Evolutionary conservation across 2,888 invertebrate species (phyloP), one percentile per base, ranked within the genome.

Genomic region (Stenotaenia linearis): DNA sequence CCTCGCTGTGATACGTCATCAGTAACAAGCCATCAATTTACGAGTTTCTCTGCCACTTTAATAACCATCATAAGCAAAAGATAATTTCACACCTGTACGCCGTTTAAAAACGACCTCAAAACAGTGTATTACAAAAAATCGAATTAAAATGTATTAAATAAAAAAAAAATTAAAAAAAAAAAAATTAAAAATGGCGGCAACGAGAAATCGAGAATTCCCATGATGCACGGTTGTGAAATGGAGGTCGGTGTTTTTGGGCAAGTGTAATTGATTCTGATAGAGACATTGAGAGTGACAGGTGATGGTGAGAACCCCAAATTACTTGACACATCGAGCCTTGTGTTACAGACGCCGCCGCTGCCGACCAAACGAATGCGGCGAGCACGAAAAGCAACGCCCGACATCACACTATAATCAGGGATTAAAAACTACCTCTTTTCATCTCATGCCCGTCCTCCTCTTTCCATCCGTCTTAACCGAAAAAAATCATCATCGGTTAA

Each of bases 311-410:
- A 61, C 61, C 61, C 56, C 28, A 78, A 78, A 78, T 78, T 78
- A 78, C 78, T 78, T 61, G 78, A 78, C 78, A 78, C 78, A 61
- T 78, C 56, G 30, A 61, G 78, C 78, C 78, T 61, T 78, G 78
- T 78, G 61, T 28, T 78, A 75, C 32, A 75, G 75, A 75, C 32
- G 75, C 75, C 75, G 32, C 75, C 75, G 32, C 61, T 23, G 61
- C 61, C 61, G 61, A 61, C 61, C 61, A 25, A 45, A 61, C 61
- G 61, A 61, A 61, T 28, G 25, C 61, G 25, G 7, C 61, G 61
- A 28, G 61, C 61, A 61, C 61, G 61, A 61, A 61, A 61, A 61
- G 61, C 4, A 61, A 61, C 61, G 61, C 61, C 61, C 61, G 61
- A 28, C 61, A 61, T 61, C 61, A 61, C 61, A 61, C 61, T 61